A percentile compares a stretch with the other conserved stretches of the same genome.
phyloP scores from a whole-genome alignment of 2,888 invertebrate species.

The Parnassius apollo region DNA sequence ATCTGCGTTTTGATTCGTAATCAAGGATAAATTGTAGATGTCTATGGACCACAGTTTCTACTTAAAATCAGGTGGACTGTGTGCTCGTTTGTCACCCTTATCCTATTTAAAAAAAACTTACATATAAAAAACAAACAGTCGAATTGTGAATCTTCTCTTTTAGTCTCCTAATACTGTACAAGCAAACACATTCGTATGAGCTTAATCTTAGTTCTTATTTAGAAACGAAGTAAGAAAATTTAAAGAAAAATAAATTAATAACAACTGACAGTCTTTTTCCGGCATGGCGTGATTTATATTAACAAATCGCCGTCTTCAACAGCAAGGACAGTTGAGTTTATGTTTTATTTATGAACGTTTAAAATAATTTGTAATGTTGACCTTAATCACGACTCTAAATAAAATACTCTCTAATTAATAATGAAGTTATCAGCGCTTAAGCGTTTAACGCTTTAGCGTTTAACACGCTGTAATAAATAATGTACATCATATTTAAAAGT shows the following conservation, averaged over 20 bases:
- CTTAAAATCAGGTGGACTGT: too few relatives aligned
- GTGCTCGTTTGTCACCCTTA: too few relatives aligned
- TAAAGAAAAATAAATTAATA: constrained; percentile 23
- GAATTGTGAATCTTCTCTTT: too few relatives aligned
- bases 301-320: constrained; percentile 22
- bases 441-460: background rate
- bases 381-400: constrained; percentile 3
- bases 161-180: too few relatives aligned
- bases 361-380: constrained; percentile 19
- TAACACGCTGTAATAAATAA: background rate
- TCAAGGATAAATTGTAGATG: too few relatives aligned
- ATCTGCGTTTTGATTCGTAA: too few relatives aligned
- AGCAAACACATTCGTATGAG: too few relatives aligned
- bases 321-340: constrained; percentile 22
- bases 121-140: too few relatives aligned
- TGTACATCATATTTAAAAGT: background rate
- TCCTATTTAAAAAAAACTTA: too few relatives aligned
- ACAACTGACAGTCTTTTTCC: constrained; percentile 21
- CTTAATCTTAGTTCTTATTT: too few relatives aligned
- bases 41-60: too few relatives aligned
- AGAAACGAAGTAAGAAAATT: background rate
- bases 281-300: constrained; percentile 22
- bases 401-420: too few relatives aligned
- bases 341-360: constrained; percentile 22
- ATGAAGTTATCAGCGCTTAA: background rate